Percentiles rank a stretch among this genome's conserved stretches.
Conservation (phyloP, 2,113 vertebrate species). For the Anser cygnoides region DNA sequence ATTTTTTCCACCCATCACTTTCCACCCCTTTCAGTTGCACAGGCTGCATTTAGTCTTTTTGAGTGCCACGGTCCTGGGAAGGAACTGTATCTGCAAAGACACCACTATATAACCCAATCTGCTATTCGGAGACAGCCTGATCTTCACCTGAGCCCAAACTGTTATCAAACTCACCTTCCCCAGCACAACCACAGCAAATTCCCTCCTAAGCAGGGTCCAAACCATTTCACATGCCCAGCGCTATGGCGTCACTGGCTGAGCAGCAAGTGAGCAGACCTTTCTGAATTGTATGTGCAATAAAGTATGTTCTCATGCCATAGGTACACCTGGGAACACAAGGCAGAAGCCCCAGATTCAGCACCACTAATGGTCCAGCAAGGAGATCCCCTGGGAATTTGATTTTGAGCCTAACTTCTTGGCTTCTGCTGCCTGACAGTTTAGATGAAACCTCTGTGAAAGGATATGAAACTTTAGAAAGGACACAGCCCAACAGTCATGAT, state of each 20-base stretch:
- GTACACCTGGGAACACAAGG: background rate
- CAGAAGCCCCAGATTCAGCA: background rate
- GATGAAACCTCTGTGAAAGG: background rate
- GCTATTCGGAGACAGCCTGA: background rate
- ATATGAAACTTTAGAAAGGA: background rate
- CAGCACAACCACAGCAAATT: background rate
- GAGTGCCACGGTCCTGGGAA: background rate
- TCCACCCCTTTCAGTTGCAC: background rate
- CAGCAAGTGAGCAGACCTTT: background rate
- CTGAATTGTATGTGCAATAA: background rate
- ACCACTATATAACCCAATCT: background rate
- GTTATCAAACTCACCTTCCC: background rate
- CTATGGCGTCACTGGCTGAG: background rate
- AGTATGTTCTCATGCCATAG: background rate
- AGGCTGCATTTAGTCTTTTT: background rate
- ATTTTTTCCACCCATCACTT: background rate
- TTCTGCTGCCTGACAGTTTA: background rate
- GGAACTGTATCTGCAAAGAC: fast-evolving
- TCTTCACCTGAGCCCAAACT: background rate
- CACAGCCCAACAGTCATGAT: background rate
- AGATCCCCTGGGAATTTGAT: fast-evolving
- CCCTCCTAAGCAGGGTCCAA: background rate
- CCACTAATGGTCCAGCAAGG: background rate
- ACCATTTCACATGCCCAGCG: background rate
- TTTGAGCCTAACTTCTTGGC: background rate